phyloP scores from a whole-genome alignment of 2,888 invertebrate species.

The Orchestes rusci region DNA sequence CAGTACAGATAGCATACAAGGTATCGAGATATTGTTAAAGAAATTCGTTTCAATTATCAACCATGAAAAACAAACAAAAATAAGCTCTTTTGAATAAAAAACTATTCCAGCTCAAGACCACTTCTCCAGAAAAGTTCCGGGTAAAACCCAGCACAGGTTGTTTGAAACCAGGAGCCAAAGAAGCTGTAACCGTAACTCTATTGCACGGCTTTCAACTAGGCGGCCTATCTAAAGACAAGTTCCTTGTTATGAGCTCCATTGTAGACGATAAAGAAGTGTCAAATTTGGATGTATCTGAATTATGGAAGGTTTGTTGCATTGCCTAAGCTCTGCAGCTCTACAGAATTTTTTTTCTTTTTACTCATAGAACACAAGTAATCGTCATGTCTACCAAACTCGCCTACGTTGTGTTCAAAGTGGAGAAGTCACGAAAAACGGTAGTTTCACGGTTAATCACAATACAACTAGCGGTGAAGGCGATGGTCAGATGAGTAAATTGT shows the following conservation, averaged over 20 bases:
- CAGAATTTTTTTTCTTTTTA: slow-evolving; percentile 2
- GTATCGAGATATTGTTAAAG: slow-evolving; percentile 33
- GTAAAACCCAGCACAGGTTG: slow-evolving; percentile 84
- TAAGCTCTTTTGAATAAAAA: neutral
- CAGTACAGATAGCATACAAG: slow-evolving; percentile 56
- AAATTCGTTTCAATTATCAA: too few relatives aligned
- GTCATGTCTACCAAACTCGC: slow-evolving; percentile 60
- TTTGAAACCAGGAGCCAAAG: slow-evolving; percentile 56
- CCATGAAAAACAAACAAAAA: neutral
- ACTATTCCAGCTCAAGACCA: slow-evolving; percentile 75
- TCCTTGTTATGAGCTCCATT: slow-evolving; percentile 77
- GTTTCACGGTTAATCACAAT: slow-evolving; percentile 11
- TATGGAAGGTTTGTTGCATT: slow-evolving; percentile 58
- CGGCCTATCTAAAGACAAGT: slow-evolving; percentile 71
- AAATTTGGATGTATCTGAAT: slow-evolving; percentile 57
- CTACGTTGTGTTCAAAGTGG: slow-evolving; percentile 58
- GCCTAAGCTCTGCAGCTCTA: neutral
- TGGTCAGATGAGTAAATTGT: slow-evolving; percentile 33
- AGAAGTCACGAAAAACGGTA: slow-evolving; percentile 37
- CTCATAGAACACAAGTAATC: slow-evolving; percentile 35
- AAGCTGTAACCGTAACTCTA: slow-evolving; percentile 64
- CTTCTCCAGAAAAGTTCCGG: slow-evolving; percentile 90
- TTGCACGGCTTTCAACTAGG: slow-evolving; percentile 65
- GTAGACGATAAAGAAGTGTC: slow-evolving; percentile 48
- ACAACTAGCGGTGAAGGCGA: slow-evolving; percentile 22